Evolutionary conservation across 1,140 invertebrate genomes (phyloP), one percentile per base, ranked within the genome.

Genomic region (Trypoxylus dichotomus): DNA sequence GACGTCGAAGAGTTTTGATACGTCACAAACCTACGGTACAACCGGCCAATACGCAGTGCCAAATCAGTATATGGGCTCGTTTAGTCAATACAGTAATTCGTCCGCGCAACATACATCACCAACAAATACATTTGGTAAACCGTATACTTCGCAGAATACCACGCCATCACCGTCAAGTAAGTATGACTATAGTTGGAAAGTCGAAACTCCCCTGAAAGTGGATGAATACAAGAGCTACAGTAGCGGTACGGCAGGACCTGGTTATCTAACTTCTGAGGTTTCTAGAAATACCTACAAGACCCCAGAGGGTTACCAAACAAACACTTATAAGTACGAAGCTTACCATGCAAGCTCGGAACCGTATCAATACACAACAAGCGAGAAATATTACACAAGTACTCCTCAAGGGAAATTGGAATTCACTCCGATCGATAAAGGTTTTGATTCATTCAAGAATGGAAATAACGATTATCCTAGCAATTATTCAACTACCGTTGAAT

Each of bases 341-440:
- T 84, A 83, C 74, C 78, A 85, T 68, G 79, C 82, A 3, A 47
- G 79, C 7, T 82, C 83, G 15, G 79, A 82, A 74, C 82, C 82
- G 0, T 83, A 81, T 25, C 80, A 87, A 19, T 87, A 87, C 1
- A 86, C 86, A 0, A 84, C 84, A 37, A 86, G 84, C 3, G 88
- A 88, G 32, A 88, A 87, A 76, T 84, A 87, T 37, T 89, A 87
- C 76, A 86, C 86, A 0, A 86, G 86, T 3, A 85, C 84, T 2
- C 81, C 81, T 0, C 83, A 86, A 78, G 24, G 1, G 8, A 85
- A 80, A 63, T 21, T 79, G 15, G 77, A 74, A 24, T 68, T 24
- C 21, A 83, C 79, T 63, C 83, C 82, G 15, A 80, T 78, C 29
- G 77, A 79, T 42, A 79, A 78, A 41, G 75, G 29, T 11, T 83